Percentiles rank a stretch among this genome's conserved stretches.
Conservation (phyloP, 2,113 vertebrate genomes). For the Trogon melanurus region DNA sequence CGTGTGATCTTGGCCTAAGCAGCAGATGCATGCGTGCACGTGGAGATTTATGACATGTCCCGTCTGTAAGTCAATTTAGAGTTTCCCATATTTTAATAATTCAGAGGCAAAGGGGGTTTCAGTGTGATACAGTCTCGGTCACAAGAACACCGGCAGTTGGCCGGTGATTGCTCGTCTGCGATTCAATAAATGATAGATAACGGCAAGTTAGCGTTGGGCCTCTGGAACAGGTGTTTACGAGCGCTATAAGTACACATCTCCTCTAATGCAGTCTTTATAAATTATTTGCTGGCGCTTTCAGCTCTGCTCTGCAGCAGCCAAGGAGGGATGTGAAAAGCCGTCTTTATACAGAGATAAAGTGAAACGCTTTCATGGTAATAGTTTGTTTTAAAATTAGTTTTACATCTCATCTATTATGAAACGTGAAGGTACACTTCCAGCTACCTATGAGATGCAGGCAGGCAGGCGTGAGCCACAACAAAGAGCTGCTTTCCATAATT, state of each 20-base stretch:
- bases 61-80: background rate
- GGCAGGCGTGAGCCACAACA: background rate
- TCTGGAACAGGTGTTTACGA: conserved; percentile 1
- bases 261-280: background rate
- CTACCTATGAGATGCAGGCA: background rate
- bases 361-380: background rate
- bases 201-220: rapidly evolving
- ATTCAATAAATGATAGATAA: conserved; percentile 13
- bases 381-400: conserved; percentile 29
- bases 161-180: background rate
- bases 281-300: background rate
- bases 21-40: background rate
- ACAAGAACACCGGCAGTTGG: background rate
- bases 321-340: background rate
- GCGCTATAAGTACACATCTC: background rate
- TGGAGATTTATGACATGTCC: background rate
- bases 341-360: background rate
- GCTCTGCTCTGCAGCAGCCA: background rate
- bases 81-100: background rate
- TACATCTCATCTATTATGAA: background rate
- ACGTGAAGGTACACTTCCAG: background rate
- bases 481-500: background rate
- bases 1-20: rapidly evolving
- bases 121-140: background rate
- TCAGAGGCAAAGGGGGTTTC: background rate